Evolutionary conservation across 2,888 invertebrate genomes (phyloP), one percentile per base, ranked within the genome.

Genomic region (Hyalella azteca): DNA sequence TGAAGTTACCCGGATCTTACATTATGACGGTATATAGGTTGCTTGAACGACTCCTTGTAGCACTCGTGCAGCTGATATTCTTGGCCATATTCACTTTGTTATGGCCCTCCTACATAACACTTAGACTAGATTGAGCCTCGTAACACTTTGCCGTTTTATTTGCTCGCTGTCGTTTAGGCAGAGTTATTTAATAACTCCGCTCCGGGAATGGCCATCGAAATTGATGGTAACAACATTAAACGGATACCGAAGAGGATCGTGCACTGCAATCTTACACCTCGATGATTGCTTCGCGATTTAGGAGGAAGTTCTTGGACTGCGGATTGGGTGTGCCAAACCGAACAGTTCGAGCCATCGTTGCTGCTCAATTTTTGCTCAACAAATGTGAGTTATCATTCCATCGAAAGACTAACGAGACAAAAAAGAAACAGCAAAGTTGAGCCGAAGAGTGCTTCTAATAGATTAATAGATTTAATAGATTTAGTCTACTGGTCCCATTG

Each of bases 201-300:
- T 75, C n/a, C 75, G 75, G 45, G 75, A 75, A 75, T 75, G 75
- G 75, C 75, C 45, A 75, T 75, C n/a, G 75, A 41, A 75, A 75
- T 75, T 75, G 75, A 75, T 75, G 75, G 75, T 75, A 75, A 75
- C 41, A 75, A 75, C 75, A 75, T 75, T 75, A 75, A 75, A 75
- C 75, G 45, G 41, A 75, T 41, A 45, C 26, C 75, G 45, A 26
- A 75, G 75, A 45, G 75, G 75, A 75, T 75, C 40, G 40, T 41
- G 40, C 45, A 41, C 45, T 40, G 75, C 75, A 75, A 75, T 75
- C 75, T 75, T 75, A 45, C 41, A 41, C 45, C 45, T 29, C 45
- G 75, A 45, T 75, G 75, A 75, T 75, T 75, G 75, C 75, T 75
- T 75, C n/a, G 75, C 75, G 75, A 75, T 75, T 75, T 75, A 75